Evolutionary conservation across 2,888 invertebrate genomes (phyloP).

Genomic region (Piscicola geometra): DNA sequence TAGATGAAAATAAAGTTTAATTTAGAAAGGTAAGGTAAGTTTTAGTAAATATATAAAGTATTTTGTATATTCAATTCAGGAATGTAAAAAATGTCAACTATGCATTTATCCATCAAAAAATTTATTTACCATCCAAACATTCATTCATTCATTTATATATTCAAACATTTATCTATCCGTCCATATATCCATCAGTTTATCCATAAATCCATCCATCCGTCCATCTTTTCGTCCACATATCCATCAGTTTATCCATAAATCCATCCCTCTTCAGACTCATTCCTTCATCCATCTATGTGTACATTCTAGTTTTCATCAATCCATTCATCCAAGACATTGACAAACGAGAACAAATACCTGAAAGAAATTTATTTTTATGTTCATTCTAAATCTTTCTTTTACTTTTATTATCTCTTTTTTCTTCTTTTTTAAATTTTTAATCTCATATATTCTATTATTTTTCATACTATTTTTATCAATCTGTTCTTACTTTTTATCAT

Average conservation of each 20-base stretch:
- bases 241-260: background rate
- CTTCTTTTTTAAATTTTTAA: background rate
- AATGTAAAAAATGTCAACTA: too few species aligned
- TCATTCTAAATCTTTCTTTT: background rate
- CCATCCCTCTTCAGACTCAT: background rate
- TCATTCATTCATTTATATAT: background rate
- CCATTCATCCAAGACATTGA: conserved; percentile 10
- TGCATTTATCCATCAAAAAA: background rate
- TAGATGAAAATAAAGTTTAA: too few species aligned
- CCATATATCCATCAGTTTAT: background rate
- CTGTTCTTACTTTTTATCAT: background rate
- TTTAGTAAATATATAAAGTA: too few species aligned
- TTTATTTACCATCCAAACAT: too few species aligned
- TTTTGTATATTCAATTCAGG: too few species aligned
- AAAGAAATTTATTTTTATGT: background rate
- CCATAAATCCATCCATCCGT: too few species aligned
- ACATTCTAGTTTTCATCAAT: background rate
- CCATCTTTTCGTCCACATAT: background rate
- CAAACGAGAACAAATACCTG: too few species aligned
- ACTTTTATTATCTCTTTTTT: background rate
- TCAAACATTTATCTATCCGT: background rate
- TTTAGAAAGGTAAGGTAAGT: too few species aligned
- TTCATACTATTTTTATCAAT: background rate
- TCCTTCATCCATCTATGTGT: background rate
- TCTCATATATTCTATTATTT: background rate